A percentile compares a stretch with the other conserved stretches of the same genome.
Evolutionary conservation across 2,888 invertebrate species (phyloP).

Genomic region (Microchrysa polita): DNA sequence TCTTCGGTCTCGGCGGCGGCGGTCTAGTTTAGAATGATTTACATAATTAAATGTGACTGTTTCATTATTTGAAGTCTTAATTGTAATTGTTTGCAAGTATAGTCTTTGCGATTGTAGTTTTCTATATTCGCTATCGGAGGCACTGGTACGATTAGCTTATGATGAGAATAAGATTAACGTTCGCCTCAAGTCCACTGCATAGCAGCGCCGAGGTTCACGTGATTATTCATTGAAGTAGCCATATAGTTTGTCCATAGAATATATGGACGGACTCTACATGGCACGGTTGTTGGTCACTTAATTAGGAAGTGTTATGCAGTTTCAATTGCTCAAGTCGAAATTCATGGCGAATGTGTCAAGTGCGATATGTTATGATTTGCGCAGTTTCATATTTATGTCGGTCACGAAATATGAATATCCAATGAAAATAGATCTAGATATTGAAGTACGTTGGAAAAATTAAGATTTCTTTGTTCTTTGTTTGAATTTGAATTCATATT

Average conservation of each 20-base stretch:
- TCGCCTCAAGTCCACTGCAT: neutral
- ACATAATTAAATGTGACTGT: constrained; percentile 25
- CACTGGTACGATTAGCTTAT: neutral
- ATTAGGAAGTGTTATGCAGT: constrained; percentile 37
- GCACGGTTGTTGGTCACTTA: constrained; percentile 20
- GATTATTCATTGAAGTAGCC: constrained; percentile 28
- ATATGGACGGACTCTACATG: neutral
- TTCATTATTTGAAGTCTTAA: constrained; percentile 4
- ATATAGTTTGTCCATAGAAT: neutral
- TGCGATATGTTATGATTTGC: neutral
- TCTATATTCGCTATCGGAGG: too few relatives aligned
- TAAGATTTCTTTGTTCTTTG: too few relatives aligned
- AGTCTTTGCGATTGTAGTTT: too few relatives aligned
- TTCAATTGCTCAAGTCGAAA: neutral
- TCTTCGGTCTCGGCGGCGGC: too few relatives aligned
- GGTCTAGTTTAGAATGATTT: constrained; percentile 10
- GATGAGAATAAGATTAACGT: constrained; percentile 27
- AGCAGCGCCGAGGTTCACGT: constrained; percentile 28
- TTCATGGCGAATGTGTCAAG: neutral
- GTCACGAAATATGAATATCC: too few relatives aligned
- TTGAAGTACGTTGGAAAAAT: too few relatives aligned
- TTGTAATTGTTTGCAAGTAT: constrained; percentile 29
- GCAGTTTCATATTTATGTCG: neutral
- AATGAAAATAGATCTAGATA: too few relatives aligned
- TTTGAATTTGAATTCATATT: too few relatives aligned